Percentiles rank a stretch among this genome's conserved stretches.
Conservation (phyloP, 2,113 vertebrate species). For the Limanda limanda region DNA sequence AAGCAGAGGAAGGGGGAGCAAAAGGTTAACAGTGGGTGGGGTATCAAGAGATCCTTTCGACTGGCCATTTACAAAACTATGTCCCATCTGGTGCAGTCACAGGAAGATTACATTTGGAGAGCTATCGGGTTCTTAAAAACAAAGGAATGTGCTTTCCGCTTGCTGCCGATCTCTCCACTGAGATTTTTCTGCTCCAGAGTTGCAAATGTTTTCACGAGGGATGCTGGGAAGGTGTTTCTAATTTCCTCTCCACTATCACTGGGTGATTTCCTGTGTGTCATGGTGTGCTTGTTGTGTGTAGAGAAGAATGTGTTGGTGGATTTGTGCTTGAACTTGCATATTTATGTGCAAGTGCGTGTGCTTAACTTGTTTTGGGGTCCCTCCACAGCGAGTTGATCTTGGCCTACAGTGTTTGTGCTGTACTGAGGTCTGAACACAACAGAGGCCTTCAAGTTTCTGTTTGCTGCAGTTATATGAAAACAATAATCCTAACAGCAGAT, state of each 20-base stretch:
- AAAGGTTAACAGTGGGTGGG: conserved; percentile 70
- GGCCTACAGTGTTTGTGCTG: conserved; percentile 48
- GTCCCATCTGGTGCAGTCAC: conserved; percentile 72
- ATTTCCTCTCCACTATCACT: conserved; percentile 79
- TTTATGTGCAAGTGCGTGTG: not conserved
- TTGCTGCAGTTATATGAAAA: conserved; percentile 65
- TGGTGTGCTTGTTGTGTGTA: conserved; percentile 53
- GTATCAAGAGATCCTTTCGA: conserved; percentile 63
- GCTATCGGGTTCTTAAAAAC: conserved; percentile 79
- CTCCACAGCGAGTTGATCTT: conserved; percentile 50
- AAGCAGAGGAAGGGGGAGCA: conserved; percentile 40
- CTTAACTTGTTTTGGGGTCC: conserved; percentile 46
- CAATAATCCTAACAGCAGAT: conserved; percentile 54
- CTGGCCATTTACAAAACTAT: conserved; percentile 71
- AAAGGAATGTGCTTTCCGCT: conserved; percentile 79
- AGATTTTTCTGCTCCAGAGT: conserved; percentile 69
- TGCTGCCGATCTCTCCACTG: conserved; percentile 67
- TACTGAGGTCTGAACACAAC: conserved; percentile 37
- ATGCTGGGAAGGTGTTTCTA: conserved; percentile 80
- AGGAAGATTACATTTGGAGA: conserved; percentile 81
- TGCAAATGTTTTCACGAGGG: conserved; percentile 80
- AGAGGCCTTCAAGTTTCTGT: conserved; percentile 49
- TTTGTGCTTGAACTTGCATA: not conserved
- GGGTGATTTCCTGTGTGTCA: conserved; percentile 75
- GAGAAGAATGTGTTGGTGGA: conserved; percentile 19